Evolutionary conservation across 1,140 invertebrate genomes (phyloP).

Genomic region (Cataglyphis hispanica): DNA sequence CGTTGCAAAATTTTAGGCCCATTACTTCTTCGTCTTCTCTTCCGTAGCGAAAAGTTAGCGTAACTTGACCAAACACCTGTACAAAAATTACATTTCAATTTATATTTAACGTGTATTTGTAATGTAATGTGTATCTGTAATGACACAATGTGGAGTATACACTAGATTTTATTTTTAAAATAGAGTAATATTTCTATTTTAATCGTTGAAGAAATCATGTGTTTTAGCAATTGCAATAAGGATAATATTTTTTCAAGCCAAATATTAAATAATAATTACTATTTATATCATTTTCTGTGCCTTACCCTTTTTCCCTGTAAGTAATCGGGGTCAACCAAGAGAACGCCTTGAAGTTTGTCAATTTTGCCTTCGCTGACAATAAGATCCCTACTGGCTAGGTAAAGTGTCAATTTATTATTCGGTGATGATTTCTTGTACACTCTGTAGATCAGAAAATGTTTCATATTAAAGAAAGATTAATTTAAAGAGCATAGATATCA

Average conservation of each 20-base stretch:
- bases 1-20: conserved; percentile 96
- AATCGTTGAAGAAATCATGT: background rate
- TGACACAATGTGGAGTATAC: too few relatives aligned
- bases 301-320: conserved; percentile 90
- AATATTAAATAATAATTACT: conserved; percentile 4
- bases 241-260: background rate
- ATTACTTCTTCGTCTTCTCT: conserved; percentile 97
- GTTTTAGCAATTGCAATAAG: background rate
- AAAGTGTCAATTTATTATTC: conserved; percentile 93
- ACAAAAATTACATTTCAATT: conserved; percentile 5
- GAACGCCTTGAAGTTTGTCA: conserved; percentile 92
- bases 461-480: conserved; percentile 12
- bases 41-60: conserved; percentile 95
- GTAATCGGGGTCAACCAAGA: conserved; percentile 92
- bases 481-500: background rate
- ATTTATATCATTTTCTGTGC: background rate
- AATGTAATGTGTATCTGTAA: background rate
- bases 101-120: background rate
- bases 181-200: too few relatives aligned
- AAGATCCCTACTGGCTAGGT: conserved; percentile 92
- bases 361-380: conserved; percentile 91
- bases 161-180: too few relatives aligned
- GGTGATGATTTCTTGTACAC: conserved; percentile 91
- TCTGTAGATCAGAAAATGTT: conserved; percentile 69
- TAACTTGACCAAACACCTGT: conserved; percentile 94